phyloP scores from a whole-genome alignment of 2,888 invertebrate species.

The Conomelus anceps region DNA sequence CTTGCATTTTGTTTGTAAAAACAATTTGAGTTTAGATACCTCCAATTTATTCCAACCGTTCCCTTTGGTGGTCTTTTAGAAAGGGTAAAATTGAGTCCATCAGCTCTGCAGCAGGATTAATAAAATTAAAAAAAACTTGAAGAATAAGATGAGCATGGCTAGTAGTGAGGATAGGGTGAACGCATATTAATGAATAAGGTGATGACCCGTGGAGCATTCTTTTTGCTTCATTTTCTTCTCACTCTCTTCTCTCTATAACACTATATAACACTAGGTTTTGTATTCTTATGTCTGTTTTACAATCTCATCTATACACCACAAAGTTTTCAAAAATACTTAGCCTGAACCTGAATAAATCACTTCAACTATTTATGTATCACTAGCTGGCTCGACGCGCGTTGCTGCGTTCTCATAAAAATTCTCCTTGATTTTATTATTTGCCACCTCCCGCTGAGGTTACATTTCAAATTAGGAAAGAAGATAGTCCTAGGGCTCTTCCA shows the following conservation, averaged over 20 bases:
- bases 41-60: background rate
- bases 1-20: background rate
- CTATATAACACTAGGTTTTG: no score
- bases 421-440: no score
- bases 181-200: background rate
- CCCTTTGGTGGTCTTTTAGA: background rate
- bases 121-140: background rate
- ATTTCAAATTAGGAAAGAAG: no score
- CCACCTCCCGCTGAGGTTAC: no score
- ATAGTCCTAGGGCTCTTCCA: no score
- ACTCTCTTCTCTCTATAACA: background rate
- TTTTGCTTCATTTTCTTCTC: background rate
- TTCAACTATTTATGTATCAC: no score
- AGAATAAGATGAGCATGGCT: background rate
- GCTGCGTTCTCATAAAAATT: no score
- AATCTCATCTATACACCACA: no score
- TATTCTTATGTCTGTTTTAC: no score
- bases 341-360: no score
- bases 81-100: background rate
- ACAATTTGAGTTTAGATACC: background rate
- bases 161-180: background rate
- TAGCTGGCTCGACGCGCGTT: no score
- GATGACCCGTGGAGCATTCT: background rate
- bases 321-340: no score
- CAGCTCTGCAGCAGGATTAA: background rate